Percentiles rank a stretch among this genome's conserved stretches.
These are phyloP conservation scores for Monoplex corrugatus DNA, from an alignment of 2,888 invertebrate genomes.

Conservation along the genomic window DNA sequence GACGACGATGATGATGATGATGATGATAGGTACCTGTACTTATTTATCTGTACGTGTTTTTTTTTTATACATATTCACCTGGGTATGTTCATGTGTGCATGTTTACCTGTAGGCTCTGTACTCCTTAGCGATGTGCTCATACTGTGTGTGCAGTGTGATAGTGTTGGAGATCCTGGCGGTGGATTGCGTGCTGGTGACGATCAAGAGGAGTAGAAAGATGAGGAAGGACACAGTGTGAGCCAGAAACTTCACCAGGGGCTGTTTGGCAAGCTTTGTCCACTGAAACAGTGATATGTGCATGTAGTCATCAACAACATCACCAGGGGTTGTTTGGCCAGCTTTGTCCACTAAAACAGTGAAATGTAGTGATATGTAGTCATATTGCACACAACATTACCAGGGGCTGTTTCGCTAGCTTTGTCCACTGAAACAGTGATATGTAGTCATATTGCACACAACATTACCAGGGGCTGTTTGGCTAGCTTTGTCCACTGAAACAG, in stretches of 20 bases:
- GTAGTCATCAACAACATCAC: too few relatives aligned
- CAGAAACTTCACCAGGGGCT: slow-evolving; percentile 78
- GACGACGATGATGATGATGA: neutral
- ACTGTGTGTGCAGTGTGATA: slow-evolving; percentile 51
- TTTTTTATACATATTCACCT: neutral
- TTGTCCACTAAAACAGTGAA: too few relatives aligned
- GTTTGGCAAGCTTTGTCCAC: slow-evolving; percentile 67
- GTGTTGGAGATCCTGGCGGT: slow-evolving; percentile 47
- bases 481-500: too few relatives aligned
- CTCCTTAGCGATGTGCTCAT: neutral
- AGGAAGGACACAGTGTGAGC: slow-evolving; percentile 75
- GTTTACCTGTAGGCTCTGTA: slow-evolving; percentile 40
- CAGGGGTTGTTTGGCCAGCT: too few relatives aligned
- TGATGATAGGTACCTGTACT: neutral
- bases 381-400: too few relatives aligned
- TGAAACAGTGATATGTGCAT: too few relatives aligned
- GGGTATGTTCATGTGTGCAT: neutral
- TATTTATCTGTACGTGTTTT: neutral
- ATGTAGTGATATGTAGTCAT: too few relatives aligned
- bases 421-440: too few relatives aligned
- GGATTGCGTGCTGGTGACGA: slow-evolving; percentile 58
- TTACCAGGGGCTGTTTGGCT: too few relatives aligned
- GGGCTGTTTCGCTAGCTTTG: too few relatives aligned
- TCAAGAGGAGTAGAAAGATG: slow-evolving; percentile 63
- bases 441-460: too few relatives aligned